Evolutionary conservation across 2,888 invertebrate genomes (phyloP).

Genomic region (Drosophila lutescens): DNA sequence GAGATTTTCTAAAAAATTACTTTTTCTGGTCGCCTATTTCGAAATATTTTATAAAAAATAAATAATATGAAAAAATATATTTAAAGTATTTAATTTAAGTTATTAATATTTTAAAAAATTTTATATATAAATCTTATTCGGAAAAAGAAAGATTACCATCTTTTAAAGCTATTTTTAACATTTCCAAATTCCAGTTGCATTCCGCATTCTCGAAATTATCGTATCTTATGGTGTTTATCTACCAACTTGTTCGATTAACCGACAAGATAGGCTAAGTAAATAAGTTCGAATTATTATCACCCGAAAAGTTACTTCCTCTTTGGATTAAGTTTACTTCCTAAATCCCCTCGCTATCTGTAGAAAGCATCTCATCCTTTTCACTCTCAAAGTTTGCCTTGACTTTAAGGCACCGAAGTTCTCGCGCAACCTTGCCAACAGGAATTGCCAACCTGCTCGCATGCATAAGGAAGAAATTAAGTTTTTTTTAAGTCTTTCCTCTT

Average conservation of each 20-base stretch:
- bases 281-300: background rate
- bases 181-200: too few relatives aligned
- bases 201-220: too few relatives aligned
- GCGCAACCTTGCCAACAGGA: constrained; percentile 30
- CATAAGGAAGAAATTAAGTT: constrained; percentile 54
- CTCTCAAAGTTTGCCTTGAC: background rate
- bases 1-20: background rate
- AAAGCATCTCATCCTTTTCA: constrained; percentile 11
- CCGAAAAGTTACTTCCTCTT: constrained; percentile 1
- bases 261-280: background rate
- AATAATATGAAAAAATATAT: background rate
- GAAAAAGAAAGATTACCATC: too few relatives aligned
- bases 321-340: constrained; percentile 1
- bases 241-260: background rate
- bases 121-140: too few relatives aligned
- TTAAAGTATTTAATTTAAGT: background rate
- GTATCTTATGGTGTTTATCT: background rate
- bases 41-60: background rate
- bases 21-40: background rate
- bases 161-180: too few relatives aligned
- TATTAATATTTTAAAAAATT: too few relatives aligned
- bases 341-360: constrained; percentile 6
- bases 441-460: constrained; percentile 30
- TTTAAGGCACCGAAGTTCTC: constrained; percentile 3
- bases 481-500: constrained; percentile 13